phyloP scores from a whole-genome alignment of 1,140 invertebrate genomes.

The Helicoverpa armigera region DNA sequence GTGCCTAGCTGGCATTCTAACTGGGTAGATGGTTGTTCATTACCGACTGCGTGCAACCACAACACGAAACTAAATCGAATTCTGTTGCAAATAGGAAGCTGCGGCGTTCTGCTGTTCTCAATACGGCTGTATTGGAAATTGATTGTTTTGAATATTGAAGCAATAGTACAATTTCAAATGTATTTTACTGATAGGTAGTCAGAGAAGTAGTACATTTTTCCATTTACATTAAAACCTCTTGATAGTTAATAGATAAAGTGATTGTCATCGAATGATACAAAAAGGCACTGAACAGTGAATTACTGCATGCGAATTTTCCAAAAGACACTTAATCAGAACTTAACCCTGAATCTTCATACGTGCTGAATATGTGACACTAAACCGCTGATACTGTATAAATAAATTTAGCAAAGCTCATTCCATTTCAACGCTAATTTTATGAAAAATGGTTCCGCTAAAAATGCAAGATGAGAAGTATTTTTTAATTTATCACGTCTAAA shows the following conservation, averaged over 20 bases:
- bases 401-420: neutral
- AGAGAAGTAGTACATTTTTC: too few species aligned
- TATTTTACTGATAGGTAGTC: too few species aligned
- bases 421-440: neutral
- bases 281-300: too few species aligned
- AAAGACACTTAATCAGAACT: too few species aligned
- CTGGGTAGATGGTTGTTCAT: slow-evolving; percentile 1
- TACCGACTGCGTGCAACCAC: neutral
- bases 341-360: too few species aligned
- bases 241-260: too few species aligned
- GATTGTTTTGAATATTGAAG: slow-evolving; percentile 2
- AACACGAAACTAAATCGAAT: neutral
- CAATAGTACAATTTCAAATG: too few species aligned
- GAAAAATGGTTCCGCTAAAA: slow-evolving; percentile 20
- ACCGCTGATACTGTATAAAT: neutral
- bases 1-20: neutral
- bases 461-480: slow-evolving; percentile 27
- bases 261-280: too few species aligned
- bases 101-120: neutral
- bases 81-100: neutral
- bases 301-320: too few species aligned
- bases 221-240: too few species aligned
- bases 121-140: neutral
- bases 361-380: too few species aligned
- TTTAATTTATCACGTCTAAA: slow-evolving; percentile 29